phyloP scores from a whole-genome alignment of 2,797 vertebrate genomes.

The Bufotes viridis region DNA sequence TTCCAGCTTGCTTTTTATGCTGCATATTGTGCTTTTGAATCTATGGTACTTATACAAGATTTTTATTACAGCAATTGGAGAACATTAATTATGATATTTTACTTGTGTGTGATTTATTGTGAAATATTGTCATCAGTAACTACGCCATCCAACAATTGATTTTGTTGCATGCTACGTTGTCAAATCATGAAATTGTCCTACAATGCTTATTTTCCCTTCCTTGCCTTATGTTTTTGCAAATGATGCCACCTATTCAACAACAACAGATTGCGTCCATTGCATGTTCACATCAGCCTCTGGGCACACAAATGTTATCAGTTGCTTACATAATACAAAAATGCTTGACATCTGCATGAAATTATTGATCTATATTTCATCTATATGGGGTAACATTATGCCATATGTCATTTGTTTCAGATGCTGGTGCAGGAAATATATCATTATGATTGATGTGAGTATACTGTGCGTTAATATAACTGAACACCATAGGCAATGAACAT shows the following conservation, averaged over 20 bases:
- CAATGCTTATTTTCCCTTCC: background rate
- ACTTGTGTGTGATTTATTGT: background rate
- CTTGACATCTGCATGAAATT: conserved; percentile 45
- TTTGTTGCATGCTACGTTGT: background rate
- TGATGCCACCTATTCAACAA: background rate
- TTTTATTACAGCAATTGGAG: background rate
- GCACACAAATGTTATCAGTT: conserved; percentile 32
- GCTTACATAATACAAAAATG: conserved; percentile 28
- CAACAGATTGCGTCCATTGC: conserved; percentile 17
- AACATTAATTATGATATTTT: background rate
- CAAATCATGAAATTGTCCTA: background rate
- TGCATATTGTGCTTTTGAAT: background rate
- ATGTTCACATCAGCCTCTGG: conserved; percentile 11
- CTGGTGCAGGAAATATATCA: conserved; percentile 25
- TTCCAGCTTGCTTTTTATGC: background rate
- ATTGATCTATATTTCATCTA: conserved; percentile 44
- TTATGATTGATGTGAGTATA: conserved; percentile 24
- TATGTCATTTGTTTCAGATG: conserved; percentile 24
- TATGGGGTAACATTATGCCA: conserved; percentile 29
- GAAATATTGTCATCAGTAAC: background rate
- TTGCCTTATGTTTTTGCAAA: background rate
- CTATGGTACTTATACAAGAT: background rate
- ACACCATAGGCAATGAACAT: background rate
- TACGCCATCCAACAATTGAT: background rate
- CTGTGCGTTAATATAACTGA: background rate